Percentiles rank a stretch among this genome's conserved stretches.
phyloP scores from a whole-genome alignment of 2,888 invertebrate genomes.

The Lamellibrachia columna region DNA sequence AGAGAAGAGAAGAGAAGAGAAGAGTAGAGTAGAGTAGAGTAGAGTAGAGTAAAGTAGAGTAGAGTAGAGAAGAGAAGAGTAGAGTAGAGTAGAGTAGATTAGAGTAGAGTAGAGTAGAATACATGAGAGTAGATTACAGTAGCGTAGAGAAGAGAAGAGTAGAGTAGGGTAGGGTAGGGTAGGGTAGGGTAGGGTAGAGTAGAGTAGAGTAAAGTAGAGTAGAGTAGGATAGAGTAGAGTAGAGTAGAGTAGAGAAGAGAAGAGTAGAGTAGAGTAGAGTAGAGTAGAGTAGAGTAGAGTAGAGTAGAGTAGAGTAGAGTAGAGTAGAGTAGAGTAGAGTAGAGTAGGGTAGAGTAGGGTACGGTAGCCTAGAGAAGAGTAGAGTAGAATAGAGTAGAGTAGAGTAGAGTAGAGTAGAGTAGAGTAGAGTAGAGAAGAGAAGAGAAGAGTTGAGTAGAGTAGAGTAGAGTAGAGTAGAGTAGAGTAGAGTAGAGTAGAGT shows the following conservation, averaged over 20 bases:
- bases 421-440: background rate
- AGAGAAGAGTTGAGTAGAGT: conserved; percentile 14
- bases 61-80: no score
- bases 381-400: conserved; percentile 17
- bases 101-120: no score
- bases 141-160: no score
- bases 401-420: conserved; percentile 25
- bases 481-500: conserved; percentile 19
- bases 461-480: conserved; percentile 19
- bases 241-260: conserved; percentile 22
- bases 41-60: no score
- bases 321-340: conserved; percentile 25
- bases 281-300: conserved; percentile 26
- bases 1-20: no score
- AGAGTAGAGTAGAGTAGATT: no score
- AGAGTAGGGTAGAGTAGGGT: conserved; percentile 22
- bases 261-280: conserved; percentile 27
- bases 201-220: conserved; percentile 29
- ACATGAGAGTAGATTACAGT: no score
- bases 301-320: conserved; percentile 24
- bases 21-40: no score
- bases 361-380: no score
- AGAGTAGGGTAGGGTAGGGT: conserved; percentile 27
- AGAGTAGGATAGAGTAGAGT: conserved; percentile 19
- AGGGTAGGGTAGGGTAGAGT: conserved; percentile 26